These are phyloP conservation scores for Petrolisthes manimaculis DNA, from an alignment of 2,888 invertebrate species.

Conservation along the genomic window DNA sequence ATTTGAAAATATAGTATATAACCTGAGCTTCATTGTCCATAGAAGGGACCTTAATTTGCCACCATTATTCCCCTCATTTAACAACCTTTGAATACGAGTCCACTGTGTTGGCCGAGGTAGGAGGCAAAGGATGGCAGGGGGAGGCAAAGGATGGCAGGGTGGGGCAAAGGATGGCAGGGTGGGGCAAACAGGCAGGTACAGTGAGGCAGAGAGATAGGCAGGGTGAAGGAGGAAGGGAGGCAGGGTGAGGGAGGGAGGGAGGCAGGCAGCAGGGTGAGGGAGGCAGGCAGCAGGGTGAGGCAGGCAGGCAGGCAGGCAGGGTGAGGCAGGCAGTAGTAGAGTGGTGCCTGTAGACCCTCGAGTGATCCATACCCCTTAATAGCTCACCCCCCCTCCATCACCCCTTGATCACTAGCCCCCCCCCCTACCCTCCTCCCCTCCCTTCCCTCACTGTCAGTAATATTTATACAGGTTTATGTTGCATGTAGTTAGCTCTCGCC, in stretches of 20 bases:
- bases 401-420: background rate
- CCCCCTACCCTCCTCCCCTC: background rate
- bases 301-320: background rate
- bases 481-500: too few relatives aligned
- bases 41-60: too few relatives aligned
- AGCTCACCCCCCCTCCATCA: background rate
- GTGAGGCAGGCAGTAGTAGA: background rate
- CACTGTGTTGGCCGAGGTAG: background rate
- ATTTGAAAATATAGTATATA: too few relatives aligned
- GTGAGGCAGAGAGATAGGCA: background rate
- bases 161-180: background rate
- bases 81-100: too few relatives aligned
- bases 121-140: background rate
- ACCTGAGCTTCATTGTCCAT: too few relatives aligned
- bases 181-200: background rate
- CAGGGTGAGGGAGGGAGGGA: background rate
- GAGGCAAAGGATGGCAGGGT: background rate
- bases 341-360: background rate
- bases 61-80: too few relatives aligned
- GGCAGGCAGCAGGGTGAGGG: background rate
- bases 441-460: background rate
- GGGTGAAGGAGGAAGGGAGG: background rate
- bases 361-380: constrained; percentile 42
- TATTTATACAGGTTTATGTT: too few relatives aligned
- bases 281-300: background rate